Evolutionary conservation across 2,113 vertebrate genomes (phyloP).

Genomic region (Apodemus speciosus): DNA sequence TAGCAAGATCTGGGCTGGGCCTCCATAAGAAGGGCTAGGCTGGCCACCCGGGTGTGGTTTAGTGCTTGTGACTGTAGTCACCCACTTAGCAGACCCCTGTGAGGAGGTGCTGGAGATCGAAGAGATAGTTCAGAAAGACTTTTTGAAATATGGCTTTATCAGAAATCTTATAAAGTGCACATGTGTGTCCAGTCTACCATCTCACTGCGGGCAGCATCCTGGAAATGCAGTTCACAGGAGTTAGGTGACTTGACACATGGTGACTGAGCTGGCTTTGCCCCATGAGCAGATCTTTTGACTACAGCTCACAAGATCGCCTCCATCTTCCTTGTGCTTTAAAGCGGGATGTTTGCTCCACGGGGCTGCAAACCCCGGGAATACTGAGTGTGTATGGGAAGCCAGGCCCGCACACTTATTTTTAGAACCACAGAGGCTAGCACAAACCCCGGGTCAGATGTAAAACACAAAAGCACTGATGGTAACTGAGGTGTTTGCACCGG

Average conservation of each 20-base stretch:
- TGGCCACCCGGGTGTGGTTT: neutral
- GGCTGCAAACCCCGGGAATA: fast-evolving
- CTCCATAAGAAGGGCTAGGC: neutral
- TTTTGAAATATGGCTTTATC: neutral
- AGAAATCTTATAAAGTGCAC: neutral
- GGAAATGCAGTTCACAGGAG: too few relatives aligned
- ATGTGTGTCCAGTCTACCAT: neutral
- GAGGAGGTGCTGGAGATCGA: neutral
- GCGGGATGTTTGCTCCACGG: fast-evolving
- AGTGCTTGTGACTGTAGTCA: fast-evolving
- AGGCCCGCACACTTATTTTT: fast-evolving
- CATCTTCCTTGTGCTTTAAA: neutral
- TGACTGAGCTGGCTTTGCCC: neutral
- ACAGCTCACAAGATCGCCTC: neutral
- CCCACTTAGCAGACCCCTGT: fast-evolving
- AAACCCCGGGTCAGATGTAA: fast-evolving
- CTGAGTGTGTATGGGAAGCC: neutral
- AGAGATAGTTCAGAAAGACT: neutral
- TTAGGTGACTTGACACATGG: neutral
- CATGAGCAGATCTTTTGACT: neutral
- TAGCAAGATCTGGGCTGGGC: neutral
- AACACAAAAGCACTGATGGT: fast-evolving
- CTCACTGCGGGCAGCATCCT: neutral
- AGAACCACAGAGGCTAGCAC: neutral
- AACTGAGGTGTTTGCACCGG: neutral